Evolutionary conservation across 2,113 vertebrate species (phyloP).

Genomic region (Rattus norvegicus): GRCr8 NC_086028.1:76741501-76742000

Average conservation of each 20-base stretch:
- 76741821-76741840: background rate
- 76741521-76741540: constrained; percentile 68
- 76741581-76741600: constrained; percentile 75
- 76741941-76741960: background rate
- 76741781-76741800: background rate
- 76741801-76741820: background rate
- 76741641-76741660: constrained; percentile 77
- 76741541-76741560: constrained; percentile 71
- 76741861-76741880: background rate
- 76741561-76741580: constrained; percentile 59
- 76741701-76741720: constrained; percentile 1
- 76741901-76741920: background rate
- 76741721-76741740: constrained; percentile 31
- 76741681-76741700: constrained; percentile 64
- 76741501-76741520: background rate
- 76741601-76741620: constrained; percentile 76
- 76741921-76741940: background rate
- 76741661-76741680: constrained; percentile 69
- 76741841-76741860: background rate
- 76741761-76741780: constrained; percentile 12
- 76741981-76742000: background rate
- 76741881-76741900: background rate
- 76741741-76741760: constrained; percentile 2
- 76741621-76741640: constrained; percentile 77
- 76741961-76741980: background rate